Conservation (phyloP, 2,797 vertebrate species). For the Chromis chromis region DNA sequence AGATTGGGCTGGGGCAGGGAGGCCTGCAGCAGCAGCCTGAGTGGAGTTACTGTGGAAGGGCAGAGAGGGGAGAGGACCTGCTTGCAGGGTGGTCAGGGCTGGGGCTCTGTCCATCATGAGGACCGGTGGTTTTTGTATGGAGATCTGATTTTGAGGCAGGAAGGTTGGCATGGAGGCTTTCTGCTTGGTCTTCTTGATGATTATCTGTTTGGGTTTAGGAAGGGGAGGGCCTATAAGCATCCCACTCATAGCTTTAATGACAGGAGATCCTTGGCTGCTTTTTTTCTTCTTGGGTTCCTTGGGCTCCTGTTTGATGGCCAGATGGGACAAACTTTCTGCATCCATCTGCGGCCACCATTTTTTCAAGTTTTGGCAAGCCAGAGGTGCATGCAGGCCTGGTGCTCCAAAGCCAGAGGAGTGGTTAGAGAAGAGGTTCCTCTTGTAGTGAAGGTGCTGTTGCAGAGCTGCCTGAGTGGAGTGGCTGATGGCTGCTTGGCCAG, state of each 20-base stretch:
- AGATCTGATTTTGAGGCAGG: slow-evolving; percentile 90
- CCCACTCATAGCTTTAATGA: slow-evolving; percentile 79
- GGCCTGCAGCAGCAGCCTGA: slow-evolving; percentile 86
- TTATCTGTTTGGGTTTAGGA: slow-evolving; percentile 90
- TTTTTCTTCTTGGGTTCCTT: slow-evolving; percentile 93
- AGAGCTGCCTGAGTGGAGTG: slow-evolving; percentile 94
- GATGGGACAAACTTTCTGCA: slow-evolving; percentile 65
- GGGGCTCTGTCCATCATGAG: slow-evolving; percentile 72
- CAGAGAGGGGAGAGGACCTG: slow-evolving; percentile 75
- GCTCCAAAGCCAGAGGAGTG: slow-evolving; percentile 73
- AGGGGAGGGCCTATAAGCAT: slow-evolving; percentile 69
- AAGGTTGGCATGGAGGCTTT: slow-evolving; percentile 93
- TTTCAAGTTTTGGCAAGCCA: slow-evolving; percentile 84
- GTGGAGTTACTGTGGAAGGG: slow-evolving; percentile 73
- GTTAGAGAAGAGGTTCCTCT: slow-evolving; percentile 92
- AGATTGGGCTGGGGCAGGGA: slow-evolving; percentile 87
- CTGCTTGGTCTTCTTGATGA: slow-evolving; percentile 93
- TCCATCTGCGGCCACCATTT: slow-evolving; percentile 89
- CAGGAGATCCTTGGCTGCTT: slow-evolving; percentile 83
- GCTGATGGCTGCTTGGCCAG: slow-evolving; percentile 84
- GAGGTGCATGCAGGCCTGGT: slow-evolving; percentile 52
- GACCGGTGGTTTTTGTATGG: slow-evolving; percentile 78
- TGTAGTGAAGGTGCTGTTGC: slow-evolving; percentile 97
- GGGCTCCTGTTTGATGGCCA: slow-evolving; percentile 84
- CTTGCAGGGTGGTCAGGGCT: slow-evolving; percentile 76